Percentiles rank a stretch among this genome's conserved stretches.
Conservation (phyloP, 2,797 vertebrate genomes). For the Phyllotis vaccarum region DNA sequence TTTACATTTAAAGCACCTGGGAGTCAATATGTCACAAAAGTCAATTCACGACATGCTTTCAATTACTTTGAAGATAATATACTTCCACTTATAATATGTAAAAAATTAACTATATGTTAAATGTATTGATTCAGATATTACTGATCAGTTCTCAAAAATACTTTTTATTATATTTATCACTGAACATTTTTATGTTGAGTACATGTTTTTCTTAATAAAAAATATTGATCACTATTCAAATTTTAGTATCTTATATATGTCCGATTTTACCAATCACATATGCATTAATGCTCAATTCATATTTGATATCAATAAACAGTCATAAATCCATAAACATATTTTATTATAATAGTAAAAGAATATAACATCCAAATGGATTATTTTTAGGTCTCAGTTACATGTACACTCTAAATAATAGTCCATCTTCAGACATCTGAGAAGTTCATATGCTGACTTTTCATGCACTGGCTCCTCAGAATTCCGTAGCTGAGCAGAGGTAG, state of each 20-base stretch:
- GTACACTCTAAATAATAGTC: not conserved
- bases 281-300: not conserved
- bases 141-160: not conserved
- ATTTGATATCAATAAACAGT: not conserved
- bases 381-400: not conserved
- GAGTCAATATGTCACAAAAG: conserved; percentile 12
- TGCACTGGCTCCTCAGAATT: not conserved
- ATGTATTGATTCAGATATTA: not conserved
- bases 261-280: not conserved
- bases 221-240: not conserved
- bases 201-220: not conserved
- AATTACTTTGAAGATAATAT: conserved; percentile 10
- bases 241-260: not conserved
- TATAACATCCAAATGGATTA: not conserved
- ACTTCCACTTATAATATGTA: conserved; percentile 14
- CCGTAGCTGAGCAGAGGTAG: not conserved
- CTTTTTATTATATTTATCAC: not conserved
- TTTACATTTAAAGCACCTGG: not conserved
- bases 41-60: not conserved
- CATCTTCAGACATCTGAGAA: not conserved
- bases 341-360: not conserved
- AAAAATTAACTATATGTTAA: not conserved
- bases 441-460: not conserved
- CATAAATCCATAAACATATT: not conserved
- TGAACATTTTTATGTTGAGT: not conserved